Base-by-base conservation (phyloP, 2,797 vertebrate genomes). In the Myotis vivesi region DNA sequence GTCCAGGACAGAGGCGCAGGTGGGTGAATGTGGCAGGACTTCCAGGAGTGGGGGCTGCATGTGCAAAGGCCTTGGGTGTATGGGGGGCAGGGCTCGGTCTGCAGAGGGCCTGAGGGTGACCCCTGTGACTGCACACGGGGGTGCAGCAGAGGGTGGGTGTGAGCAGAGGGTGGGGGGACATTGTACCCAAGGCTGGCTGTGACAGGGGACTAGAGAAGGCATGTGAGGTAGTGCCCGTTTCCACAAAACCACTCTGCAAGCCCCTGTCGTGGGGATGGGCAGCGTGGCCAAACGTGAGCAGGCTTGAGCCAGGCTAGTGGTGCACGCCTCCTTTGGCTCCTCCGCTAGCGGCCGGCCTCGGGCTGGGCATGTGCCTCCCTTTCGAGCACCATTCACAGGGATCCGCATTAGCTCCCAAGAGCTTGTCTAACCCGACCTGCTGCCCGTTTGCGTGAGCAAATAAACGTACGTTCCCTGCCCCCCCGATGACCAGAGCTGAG, bases 261-360 rank as follows among this genome's bases (percentile, higher is more conserved):
- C n/a, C 19, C 25, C 38, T 3, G 44, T 1, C 1, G 16, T 30
- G 8, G 41, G 66, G 46, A 7, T 3, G 12, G 46, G 23, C 17
- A 3, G 49, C 15, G 2, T 8, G 13, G 62, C 38, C 2, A 5
- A 12, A 11, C 0, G 12, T 12, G 1, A 28, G 55, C 36, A 17
- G 59, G 3, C 28, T 41, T 1, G 75, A 3, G 19, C 80, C 51
- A 13, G 66, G n/a, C 53, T 30, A 25, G 33, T 17, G 12, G 16
- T 8, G 28, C 8, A 3, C 22, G 5, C 44, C 33, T 57, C 64
- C n/a, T 1, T 1, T 2, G 16, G 66, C n/a, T 46, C 53, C 15
- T 23, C 2, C 0, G 62, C 51, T 23, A 0, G 73, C 33, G 6
- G 53, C 5, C 6, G 0, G 36, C 36, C 46, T 16, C 0, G 0